Evolutionary conservation across 2,797 vertebrate species (phyloP).

Genomic region (Sebastes steindachneri): DNA sequence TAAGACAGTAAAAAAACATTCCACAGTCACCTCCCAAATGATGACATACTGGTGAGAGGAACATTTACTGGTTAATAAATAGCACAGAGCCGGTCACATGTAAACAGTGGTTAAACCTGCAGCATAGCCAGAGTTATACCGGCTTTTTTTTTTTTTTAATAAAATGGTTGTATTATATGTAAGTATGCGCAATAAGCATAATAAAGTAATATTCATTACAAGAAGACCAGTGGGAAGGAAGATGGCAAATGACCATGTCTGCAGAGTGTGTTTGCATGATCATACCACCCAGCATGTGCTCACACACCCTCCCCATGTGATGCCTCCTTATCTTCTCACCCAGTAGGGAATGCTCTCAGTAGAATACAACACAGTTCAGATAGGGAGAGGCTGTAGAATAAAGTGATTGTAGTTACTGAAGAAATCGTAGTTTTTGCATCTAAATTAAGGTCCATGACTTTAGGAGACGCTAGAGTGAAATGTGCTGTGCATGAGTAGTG

Average conservation of each 20-base stretch:
- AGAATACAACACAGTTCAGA: not conserved
- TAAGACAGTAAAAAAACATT: conserved; percentile 28
- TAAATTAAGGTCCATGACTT: not conserved
- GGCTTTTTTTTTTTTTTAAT: not conserved
- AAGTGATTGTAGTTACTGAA: not conserved
- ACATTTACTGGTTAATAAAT: conserved; percentile 11
- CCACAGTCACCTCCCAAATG: conserved; percentile 23
- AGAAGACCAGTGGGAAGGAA: conserved; percentile 23
- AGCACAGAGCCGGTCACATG: conserved; percentile 11
- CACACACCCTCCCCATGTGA: conserved; percentile 61
- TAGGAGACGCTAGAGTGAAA: conserved; percentile 16
- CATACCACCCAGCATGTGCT: conserved; percentile 38
- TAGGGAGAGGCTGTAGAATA: not conserved
- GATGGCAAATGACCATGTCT: conserved; percentile 59
- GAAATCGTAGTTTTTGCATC: conserved; percentile 17
- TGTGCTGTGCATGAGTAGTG: conserved; percentile 22
- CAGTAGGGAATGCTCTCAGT: conserved; percentile 22
- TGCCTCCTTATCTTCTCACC: conserved; percentile 51
- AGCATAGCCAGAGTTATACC: not conserved
- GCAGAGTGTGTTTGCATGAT: conserved; percentile 50
- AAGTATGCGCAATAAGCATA: conserved; percentile 21
- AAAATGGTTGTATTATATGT: conserved; percentile 41
- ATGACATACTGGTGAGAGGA: conserved; percentile 28
- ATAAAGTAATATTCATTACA: conserved; percentile 17
- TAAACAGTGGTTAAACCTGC: conserved; percentile 6